These are phyloP conservation scores for Lophius americanus DNA, from an alignment of 2,797 vertebrate species.

Conservation along the genomic window DNA sequence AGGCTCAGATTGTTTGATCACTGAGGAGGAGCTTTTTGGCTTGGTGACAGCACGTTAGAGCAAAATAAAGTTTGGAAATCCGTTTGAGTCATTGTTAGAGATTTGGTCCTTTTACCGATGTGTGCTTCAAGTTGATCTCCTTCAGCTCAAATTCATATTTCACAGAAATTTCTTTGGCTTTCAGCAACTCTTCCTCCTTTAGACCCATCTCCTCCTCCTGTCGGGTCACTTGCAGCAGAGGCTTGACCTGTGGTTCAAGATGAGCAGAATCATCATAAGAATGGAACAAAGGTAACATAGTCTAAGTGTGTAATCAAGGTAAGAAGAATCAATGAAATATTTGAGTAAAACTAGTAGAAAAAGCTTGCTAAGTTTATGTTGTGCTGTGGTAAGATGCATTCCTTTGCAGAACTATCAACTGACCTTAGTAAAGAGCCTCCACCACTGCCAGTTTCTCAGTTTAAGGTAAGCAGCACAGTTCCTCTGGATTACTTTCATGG, in stretches of 20 bases:
- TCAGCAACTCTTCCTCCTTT: conserved; percentile 92
- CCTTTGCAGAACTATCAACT: conserved; percentile 18
- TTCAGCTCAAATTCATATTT: conserved; percentile 90
- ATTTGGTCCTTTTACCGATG: conserved; percentile 79
- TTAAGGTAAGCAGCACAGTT: conserved; percentile 98
- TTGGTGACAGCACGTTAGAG: neutral
- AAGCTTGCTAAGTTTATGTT: neutral
- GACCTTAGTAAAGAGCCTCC: conserved; percentile 98
- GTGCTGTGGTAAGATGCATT: neutral
- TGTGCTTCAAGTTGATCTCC: conserved; percentile 90
- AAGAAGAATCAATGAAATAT: neutral
- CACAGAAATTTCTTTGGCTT: conserved; percentile 86
- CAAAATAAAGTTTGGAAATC: neutral
- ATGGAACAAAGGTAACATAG: neutral
- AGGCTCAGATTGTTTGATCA: neutral
- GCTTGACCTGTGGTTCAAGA: conserved; percentile 89
- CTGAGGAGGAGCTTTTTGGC: neutral
- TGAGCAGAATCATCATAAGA: conserved; percentile 5
- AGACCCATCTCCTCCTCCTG: conserved; percentile 97
- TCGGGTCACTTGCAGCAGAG: conserved; percentile 94
- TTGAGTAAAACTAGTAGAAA: neutral
- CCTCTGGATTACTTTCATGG: conserved; percentile 98
- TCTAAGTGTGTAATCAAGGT: neutral
- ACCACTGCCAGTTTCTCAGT: conserved; percentile 99
- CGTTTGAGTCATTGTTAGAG: conserved; percentile 6